These are phyloP conservation scores for Lophotis ruficrista DNA, from an alignment of 2,113 vertebrate species.

Conservation along the genomic window DNA sequence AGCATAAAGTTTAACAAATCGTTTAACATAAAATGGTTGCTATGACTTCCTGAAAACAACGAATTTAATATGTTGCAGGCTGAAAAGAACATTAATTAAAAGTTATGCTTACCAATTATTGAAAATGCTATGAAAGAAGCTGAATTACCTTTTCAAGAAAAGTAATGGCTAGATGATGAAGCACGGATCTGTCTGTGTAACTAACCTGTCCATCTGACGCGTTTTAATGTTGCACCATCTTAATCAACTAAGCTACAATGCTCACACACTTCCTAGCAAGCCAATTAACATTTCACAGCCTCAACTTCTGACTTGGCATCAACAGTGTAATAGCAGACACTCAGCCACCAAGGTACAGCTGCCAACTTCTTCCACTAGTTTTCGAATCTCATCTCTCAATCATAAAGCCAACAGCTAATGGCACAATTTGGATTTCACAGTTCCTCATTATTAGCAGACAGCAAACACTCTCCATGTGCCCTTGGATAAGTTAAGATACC, in stretches of 20 bases:
- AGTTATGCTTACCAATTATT: not conserved
- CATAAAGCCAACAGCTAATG: not conserved
- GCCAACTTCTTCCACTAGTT: not conserved
- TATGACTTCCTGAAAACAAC: not conserved
- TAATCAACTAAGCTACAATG: not conserved
- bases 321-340: not conserved
- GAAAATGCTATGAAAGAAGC: not conserved
- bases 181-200: not conserved
- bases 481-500: not conserved
- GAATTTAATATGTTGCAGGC: not conserved
- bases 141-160: not conserved
- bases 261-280: not conserved
- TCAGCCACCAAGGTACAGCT: not conserved
- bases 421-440: not conserved
- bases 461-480: not conserved
- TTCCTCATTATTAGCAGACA: not conserved
- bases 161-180: not conserved
- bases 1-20: not conserved
- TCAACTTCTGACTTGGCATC: not conserved
- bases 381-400: not conserved
- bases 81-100: constrained; percentile 18
- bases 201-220: not conserved
- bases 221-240: not conserved
- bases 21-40: not conserved
- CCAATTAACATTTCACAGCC: constrained; percentile 21